Evolutionary conservation across 64 coral and sea anemone genomes (phyloP), one percentile per base, ranked within the genome.

Genomic region (Montipora cactus): DNA sequence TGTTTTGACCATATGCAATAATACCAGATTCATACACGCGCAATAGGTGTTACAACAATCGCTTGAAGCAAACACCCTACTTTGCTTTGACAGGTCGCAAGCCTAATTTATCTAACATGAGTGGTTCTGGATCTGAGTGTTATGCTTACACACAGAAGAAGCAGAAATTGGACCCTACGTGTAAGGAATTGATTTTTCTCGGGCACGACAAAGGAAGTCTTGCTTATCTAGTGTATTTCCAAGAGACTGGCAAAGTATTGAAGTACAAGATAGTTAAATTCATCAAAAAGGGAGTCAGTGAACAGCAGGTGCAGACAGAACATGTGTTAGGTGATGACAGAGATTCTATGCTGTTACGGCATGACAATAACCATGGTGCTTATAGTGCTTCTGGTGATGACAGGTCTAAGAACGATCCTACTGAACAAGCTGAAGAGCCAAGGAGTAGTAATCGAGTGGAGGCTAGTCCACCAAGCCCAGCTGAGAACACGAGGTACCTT

Each of bases 51-150:
- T 78, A 19, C 64, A 76, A 53, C 49, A 68, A 76, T 44, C 68
- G 11, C 51, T 76, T 57, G 52, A 57, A 0, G 52, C 0, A 57
- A 57, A 57, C 52, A 57, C 52, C 52, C 52, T 57, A 57, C 9
- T 55, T 46, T 12, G 87, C 70, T 28, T 14, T 79, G 18, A 78
- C 75, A 61, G 88, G 88, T 0, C n/a, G 2, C 7, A 90, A 49
- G 51, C 88, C 88, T 22, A 79, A 79, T 76, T 5, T 90, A 16
- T 61, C n/a, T 28, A 90, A 90, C 55, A 90, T 80, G 88, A 53
- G 62, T 16, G 76, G 80, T 79, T 79, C 80, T 64, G 88, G 88
- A 13, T 62, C 55, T 46, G 62, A 53, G 18, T 67, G 88, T 23
- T 90, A 78, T 47, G 18, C 71, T 4, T 90, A 79, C 19, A 50